Evolutionary conservation across 2,888 invertebrate species (phyloP).

Genomic region (Lissocephala sabroskyi): DNA sequence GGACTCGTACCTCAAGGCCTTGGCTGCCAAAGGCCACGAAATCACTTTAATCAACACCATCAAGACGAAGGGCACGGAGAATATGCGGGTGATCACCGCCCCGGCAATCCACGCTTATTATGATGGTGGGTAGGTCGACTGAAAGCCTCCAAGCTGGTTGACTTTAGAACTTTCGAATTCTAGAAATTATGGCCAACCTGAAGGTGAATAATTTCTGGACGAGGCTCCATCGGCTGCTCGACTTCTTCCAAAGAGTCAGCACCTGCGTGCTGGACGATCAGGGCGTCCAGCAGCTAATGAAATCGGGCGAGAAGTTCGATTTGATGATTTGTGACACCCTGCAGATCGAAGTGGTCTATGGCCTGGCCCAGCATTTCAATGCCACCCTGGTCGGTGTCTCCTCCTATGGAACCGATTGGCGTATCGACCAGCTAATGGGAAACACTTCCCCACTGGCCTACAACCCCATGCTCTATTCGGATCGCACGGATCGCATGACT

Average conservation of each 20-base stretch:
- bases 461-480: conserved; percentile 50
- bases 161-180: not conserved
- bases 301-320: conserved; percentile 68
- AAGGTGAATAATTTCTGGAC: accelerated
- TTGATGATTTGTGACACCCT: conserved; percentile 66
- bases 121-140: conserved; percentile 12
- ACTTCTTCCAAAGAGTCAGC: not conserved
- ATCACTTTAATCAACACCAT: conserved; percentile 62
- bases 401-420: conserved; percentile 39
- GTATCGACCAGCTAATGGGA: conserved; percentile 37
- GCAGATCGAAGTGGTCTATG: conserved; percentile 62
- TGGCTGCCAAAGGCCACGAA: conserved; percentile 68
- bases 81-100: conserved; percentile 39
- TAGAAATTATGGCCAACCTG: conserved; percentile 20
- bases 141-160: too few species aligned
- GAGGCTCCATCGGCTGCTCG: conserved; percentile 16
- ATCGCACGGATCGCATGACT: conserved; percentile 60
- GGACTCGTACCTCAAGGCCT: conserved; percentile 29
- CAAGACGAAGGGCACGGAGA: conserved; percentile 21
- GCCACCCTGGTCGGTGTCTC: conserved; percentile 51
- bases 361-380: conserved; percentile 53
- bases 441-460: conserved; percentile 64
- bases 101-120: conserved; percentile 17
- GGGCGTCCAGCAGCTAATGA: conserved; percentile 37
- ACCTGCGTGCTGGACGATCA: conserved; percentile 21